Evolutionary conservation across 2,113 vertebrate genomes (phyloP), one percentile per base, ranked within the genome.

Genomic region (Urocynchramus pylzowi): DNA sequence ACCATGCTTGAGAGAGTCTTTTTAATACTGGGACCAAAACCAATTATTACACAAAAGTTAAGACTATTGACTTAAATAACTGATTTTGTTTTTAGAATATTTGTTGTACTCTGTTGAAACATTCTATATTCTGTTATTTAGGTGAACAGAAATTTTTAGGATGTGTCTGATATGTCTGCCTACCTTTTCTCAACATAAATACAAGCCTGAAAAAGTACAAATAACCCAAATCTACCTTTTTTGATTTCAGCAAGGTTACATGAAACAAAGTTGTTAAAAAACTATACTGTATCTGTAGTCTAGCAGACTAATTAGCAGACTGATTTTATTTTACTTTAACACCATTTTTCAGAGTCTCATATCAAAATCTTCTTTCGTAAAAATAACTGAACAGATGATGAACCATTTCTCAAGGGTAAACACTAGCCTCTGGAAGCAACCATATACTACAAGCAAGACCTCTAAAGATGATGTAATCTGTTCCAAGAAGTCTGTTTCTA

Each of bases 401-500:
- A 97, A 92, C 90, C 45, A 71, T 84, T 84, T 96, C 87, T 97
- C 96, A 97, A 98, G 96, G 94, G 94, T 93, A 87, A 90, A 69
- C 64, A 89, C 49, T 71, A 63, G 39, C 85, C 96, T 96, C 91
- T 88, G 65, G 60, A 84, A 90, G 90, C 76, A 94, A 90, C 71
- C 74, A 63, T 59, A 79, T 83, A 91, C 87, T 57, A 71, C 61
- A 95, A 89, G 96, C 70, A 89, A n/a, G 90, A 85, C 77, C 87
- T 84, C 79, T 93, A 83, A 68, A 74, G 94, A 97, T 98, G 98
- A 98, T 75, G 97, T 98, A 95, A 98, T 98, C 97, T 87, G 81
- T 96, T 97, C 92, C 89, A 96, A 97, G 96, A 96, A 97, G 94
- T 95, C 93, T 86, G 83, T 74, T 98, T 96, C 97, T 98, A 96